Evolutionary conservation across 2,113 vertebrate genomes (phyloP), one percentile per base, ranked within the genome.

Genomic region (Damaliscus lunatus): DNA sequence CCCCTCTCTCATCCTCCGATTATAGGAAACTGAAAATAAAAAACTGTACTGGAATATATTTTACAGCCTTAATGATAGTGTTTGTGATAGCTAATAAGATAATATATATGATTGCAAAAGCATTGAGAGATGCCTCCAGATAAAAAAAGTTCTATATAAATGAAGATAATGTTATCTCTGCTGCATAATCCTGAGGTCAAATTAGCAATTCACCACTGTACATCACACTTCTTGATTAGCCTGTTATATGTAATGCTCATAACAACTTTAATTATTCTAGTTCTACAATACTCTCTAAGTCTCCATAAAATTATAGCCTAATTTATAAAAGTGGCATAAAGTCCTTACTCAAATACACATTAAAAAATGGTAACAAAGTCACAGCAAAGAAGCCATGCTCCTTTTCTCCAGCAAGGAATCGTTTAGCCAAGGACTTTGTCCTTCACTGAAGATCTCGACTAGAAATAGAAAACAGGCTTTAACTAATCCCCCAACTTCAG

Each of bases 151-250:
- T 95, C 50, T 43, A 25, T 53, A 87, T 87, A 96, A 96, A 96
- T 77, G 96, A 94, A 97, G 94, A 98, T 93, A 97, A 93, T 95
- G 64, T 87, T 94, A 96, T 97, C 96, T 97, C 93, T 60, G 88
- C 87, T 90, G 60, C 89, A 97, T 86, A 97, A 94, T 92, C 83
- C 84, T 64, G 84, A 98, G 95, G 94, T 96, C 96, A 95, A 96
- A 97, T 97, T 88, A 97, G 96, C 90, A 97, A 86, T 94, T 95
- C 92, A 67, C 93, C 62, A 82, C 91, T 96, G 43, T 78, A 74
- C 15, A 91, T 94, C 81, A 92, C 36, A 95, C 64, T 85, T 94
- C 94, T 87, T 86, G 92, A 94, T 91, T 77, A 96, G 88, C 52
- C 80, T 92, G 67, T 85, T 95, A 81, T 59, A 83, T 62, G 90